These are phyloP conservation scores for Archegozetes longisetosus DNA, from an alignment of 1,140 invertebrate genomes.

Conservation along the genomic window DNA sequence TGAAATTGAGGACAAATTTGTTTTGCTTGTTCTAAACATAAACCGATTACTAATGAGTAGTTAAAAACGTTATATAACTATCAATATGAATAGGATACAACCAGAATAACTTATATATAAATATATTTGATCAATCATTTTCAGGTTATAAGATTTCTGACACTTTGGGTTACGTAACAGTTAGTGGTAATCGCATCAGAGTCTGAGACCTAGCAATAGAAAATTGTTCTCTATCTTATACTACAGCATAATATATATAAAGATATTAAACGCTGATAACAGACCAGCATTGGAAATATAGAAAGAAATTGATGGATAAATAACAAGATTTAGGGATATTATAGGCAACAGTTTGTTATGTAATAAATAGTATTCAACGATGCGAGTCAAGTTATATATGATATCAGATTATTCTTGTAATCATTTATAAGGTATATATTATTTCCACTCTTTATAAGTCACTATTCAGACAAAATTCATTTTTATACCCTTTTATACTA, in stretches of 20 bases:
- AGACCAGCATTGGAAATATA: not conserved
- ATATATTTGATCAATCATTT: not conserved
- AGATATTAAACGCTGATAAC: not conserved
- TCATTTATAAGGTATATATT: too few species aligned
- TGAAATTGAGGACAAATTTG: too few species aligned
- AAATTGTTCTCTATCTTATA: too few species aligned
- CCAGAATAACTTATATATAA: too few species aligned
- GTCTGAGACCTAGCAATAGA: too few species aligned
- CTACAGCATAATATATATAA: not conserved
- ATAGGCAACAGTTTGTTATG: not conserved
- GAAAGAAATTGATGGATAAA: not conserved
- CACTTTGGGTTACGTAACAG: not conserved
- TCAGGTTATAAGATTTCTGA: not conserved
- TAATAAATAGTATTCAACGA: not conserved
- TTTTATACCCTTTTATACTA: too few species aligned
- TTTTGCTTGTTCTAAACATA: too few species aligned
- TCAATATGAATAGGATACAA: too few species aligned
- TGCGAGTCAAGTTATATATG: not conserved
- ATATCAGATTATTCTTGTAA: not conserved
- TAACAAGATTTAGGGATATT: not conserved
- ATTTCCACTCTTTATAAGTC: too few species aligned
- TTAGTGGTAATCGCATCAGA: not conserved
- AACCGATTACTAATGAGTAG: too few species aligned
- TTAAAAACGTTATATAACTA: too few species aligned
- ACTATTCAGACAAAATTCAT: too few species aligned